Base-by-base conservation (phyloP, 2,113 vertebrate genomes). In the Montifringilla adamsi region DNA sequence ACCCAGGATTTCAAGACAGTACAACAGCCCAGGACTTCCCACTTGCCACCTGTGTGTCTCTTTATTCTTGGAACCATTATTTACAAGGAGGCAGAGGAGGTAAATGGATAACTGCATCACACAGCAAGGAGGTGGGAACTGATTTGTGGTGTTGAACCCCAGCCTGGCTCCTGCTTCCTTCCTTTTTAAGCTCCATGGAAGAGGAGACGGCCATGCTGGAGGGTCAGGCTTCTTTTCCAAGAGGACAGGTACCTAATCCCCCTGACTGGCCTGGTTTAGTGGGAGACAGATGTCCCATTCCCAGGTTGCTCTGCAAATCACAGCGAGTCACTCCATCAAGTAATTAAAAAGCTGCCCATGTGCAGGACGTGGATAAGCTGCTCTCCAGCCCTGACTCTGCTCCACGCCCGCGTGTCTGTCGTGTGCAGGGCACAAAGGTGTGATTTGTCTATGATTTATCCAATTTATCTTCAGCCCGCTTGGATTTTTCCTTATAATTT, bases 231-330 rank as follows among this genome's bases (percentile, higher is more conserved):
- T 27, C 47, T 84, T 78, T 93, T 90, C 76, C 78, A 27, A 80
- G 69, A 62, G 39, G 59, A 50, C 72, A 91, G 91, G 89, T 95
- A 95, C 59, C 37, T 79, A 76, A 80, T 59, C 77, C 43, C 56
- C 33, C 15, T 0, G 1, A 85, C 64, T 80, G 83, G 35, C 79
- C 75, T 92, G 15, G 0, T 91, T 93, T 87, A 92, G 53, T 66
- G 68, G 70, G 41, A 93, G 75, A 80, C 88, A 88, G 82, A 69
- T 88, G 85, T 93, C 90, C 87, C 4, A 0, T 66, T 94, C 78
- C 79, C 72, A 85, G 88, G 82, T 87, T 91, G 80, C 87, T 87
- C 62, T 47, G 85, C 70, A 91, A 95, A 90, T 94, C 67, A 76
- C 82, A 90, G 82, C 13, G 76, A 90, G 44, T 85, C 84, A 15